phyloP scores from a whole-genome alignment of 2,888 invertebrate genomes.

The Andrena camellia region DNA sequence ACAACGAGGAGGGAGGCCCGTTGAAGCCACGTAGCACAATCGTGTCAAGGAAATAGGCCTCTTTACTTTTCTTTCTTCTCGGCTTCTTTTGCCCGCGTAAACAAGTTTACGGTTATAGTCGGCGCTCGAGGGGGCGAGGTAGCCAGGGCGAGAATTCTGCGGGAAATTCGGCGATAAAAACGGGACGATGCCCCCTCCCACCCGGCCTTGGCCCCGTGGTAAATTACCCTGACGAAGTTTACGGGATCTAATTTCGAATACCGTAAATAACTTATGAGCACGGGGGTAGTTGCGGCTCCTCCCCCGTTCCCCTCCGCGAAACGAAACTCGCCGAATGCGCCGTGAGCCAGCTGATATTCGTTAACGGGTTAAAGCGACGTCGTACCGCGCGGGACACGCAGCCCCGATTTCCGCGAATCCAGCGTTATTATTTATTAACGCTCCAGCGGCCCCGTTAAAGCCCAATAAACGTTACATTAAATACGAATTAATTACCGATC shows the following conservation, averaged over 20 bases:
- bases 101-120: conserved; percentile 73
- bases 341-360: not conserved
- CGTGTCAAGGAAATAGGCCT: conserved; percentile 7
- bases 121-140: conserved; percentile 46
- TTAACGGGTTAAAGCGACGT: not conserved
- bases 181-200: conserved; percentile 22
- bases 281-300: conserved; percentile 22
- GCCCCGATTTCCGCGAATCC: conserved; percentile 26
- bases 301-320: not conserved
- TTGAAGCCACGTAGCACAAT: not conserved
- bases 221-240: conserved; percentile 59
- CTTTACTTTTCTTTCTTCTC: not conserved
- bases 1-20: not conserved
- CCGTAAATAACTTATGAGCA: conserved; percentile 60
- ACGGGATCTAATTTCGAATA: conserved; percentile 57
- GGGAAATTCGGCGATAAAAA: conserved; percentile 62
- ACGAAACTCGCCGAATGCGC: not conserved
- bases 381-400: not conserved
- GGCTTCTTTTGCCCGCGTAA: conserved; percentile 47
- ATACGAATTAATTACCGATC: conserved; percentile 50
- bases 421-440: conserved; percentile 58
- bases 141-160: conserved; percentile 20
- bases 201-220: conserved; percentile 19
- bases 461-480: conserved; percentile 48
- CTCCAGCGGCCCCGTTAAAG: conserved; percentile 38